These are phyloP conservation scores for Diceros bicornis DNA, from an alignment of 2,797 vertebrate species.

Conservation along the genomic window DNA sequence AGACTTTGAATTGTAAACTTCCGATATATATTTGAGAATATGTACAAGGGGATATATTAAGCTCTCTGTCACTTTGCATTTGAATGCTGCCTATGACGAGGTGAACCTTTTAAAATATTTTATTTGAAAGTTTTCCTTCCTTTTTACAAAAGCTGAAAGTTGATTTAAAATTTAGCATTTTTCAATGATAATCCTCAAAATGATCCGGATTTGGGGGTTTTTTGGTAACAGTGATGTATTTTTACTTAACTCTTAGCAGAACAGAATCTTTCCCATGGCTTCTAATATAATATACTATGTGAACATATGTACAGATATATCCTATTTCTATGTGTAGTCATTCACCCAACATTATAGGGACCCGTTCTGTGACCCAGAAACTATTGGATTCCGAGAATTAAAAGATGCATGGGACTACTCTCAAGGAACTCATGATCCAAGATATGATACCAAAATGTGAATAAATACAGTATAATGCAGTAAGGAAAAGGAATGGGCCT, in stretches of 20 bases:
- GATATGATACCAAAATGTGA: background rate
- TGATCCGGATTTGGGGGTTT: background rate
- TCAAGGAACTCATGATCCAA: background rate
- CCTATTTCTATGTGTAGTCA: background rate
- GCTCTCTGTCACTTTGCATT: conserved; percentile 89
- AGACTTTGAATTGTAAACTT: conserved; percentile 89
- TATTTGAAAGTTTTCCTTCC: conserved; percentile 84
- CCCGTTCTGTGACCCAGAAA: background rate
- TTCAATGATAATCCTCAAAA: conserved; percentile 72
- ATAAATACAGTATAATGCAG: background rate
- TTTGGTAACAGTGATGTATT: background rate
- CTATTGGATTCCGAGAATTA: background rate
- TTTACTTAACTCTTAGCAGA: conserved; percentile 29
- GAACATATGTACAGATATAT: background rate
- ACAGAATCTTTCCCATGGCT: background rate
- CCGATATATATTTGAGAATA: conserved; percentile 88
- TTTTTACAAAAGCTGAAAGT: conserved; percentile 88
- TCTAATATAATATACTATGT: background rate
- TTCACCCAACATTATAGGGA: background rate
- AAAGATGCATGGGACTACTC: background rate
- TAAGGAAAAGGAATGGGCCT: background rate
- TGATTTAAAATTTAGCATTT: conserved; percentile 89
- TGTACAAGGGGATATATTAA: conserved; percentile 67
- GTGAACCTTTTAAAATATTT: conserved; percentile 89
- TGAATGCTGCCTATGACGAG: conserved; percentile 87